Percentiles rank a stretch among this genome's conserved stretches.
Conservation (phyloP, 2,113 vertebrate genomes). For the Protomyctophum bolini region DNA sequence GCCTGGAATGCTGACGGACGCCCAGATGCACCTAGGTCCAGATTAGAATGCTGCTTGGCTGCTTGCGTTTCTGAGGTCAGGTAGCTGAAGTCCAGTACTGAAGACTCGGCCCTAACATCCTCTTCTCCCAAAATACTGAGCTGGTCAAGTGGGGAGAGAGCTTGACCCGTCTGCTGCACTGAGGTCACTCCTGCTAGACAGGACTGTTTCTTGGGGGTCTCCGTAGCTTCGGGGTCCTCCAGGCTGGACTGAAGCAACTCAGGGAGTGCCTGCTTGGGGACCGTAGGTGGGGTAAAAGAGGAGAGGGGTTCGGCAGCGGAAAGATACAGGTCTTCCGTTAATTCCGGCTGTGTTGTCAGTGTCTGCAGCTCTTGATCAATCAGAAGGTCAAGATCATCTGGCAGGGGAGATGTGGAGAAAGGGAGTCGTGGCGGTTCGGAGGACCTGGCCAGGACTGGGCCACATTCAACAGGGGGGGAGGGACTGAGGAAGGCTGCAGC, state of each 20-base stretch:
- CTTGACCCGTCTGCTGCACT: conserved; percentile 11
- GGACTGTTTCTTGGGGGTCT: conserved; percentile 4
- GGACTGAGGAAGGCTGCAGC: conserved; percentile 70
- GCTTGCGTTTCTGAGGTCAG: conserved; percentile 30
- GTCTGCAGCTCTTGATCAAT: conserved; percentile 82
- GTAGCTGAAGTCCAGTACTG: conserved; percentile 65
- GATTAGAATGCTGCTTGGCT: conserved; percentile 34
- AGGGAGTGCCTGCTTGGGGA: conserved; percentile 52
- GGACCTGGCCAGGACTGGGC: conserved; percentile 29
- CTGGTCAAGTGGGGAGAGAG: conserved; percentile 40
- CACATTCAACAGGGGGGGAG: conserved; percentile 22
- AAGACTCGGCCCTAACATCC: background rate
- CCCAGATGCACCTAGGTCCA: conserved; percentile 57
- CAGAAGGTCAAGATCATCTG: conserved; percentile 84
- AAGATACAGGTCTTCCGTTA: conserved; percentile 1
- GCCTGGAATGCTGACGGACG: conserved; percentile 77
- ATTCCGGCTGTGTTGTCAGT: conserved; percentile 28
- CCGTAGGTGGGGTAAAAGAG: conserved; percentile 32
- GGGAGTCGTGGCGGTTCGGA: conserved; percentile 7
- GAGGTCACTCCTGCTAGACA: background rate
- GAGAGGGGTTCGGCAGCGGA: conserved; percentile 18
- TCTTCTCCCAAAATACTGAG: conserved; percentile 35
- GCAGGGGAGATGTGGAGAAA: conserved; percentile 48
- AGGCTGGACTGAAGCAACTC: conserved; percentile 67
- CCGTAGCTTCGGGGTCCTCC: conserved; percentile 7